Percentiles rank a stretch among this genome's conserved stretches.
These are phyloP conservation scores for Edolisoma coerulescens DNA, from an alignment of 2,113 vertebrate species.

Conservation along the genomic window DNA sequence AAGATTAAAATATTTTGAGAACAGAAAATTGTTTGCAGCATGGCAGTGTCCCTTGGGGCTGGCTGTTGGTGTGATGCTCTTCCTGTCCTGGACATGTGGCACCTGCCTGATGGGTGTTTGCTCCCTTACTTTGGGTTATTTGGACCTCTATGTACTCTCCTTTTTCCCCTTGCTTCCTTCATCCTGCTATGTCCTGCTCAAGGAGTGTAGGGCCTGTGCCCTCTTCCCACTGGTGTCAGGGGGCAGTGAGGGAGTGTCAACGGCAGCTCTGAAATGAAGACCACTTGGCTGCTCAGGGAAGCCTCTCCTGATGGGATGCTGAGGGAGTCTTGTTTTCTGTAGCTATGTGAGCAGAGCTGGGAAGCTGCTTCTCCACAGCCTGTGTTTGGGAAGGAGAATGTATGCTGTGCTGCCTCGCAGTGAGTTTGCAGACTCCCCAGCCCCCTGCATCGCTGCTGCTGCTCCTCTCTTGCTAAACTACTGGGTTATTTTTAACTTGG, in stretches of 20 bases:
- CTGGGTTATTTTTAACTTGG: conserved; percentile 52
- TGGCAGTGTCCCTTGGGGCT: background rate
- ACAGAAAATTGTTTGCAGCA: background rate
- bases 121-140: background rate
- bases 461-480: background rate
- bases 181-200: no score
- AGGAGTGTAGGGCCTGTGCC: background rate
- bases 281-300: rapidly evolving
- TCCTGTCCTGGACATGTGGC: background rate
- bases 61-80: background rate
- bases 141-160: rapidly evolving
- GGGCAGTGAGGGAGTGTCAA: no score
- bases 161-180: background rate
- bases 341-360: background rate
- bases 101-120: background rate
- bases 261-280: background rate
- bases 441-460: background rate
- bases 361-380: background rate
- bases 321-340: background rate
- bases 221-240: rapidly evolving
- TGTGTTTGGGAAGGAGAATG: background rate
- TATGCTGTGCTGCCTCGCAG: background rate
- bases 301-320: background rate
- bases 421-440: background rate
- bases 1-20: background rate